A percentile compares a stretch with the other conserved stretches of the same genome.
Evolutionary conservation across 2,113 vertebrate genomes (phyloP).

Genomic region (Triplophysa dalaica): DNA sequence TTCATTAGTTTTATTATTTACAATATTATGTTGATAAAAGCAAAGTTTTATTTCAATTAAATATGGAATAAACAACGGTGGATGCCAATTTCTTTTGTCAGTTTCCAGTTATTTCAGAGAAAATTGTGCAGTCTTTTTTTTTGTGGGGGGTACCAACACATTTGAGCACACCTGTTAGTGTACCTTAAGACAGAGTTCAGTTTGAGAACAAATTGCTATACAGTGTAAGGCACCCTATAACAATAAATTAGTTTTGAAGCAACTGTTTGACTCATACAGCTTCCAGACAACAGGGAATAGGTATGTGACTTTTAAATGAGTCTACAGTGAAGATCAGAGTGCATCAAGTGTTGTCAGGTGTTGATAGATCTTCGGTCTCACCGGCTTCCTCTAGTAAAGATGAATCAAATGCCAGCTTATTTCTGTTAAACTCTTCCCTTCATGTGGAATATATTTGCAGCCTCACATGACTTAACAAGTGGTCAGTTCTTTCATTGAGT

Average conservation of each 20-base stretch:
- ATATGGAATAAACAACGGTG: too few species aligned
- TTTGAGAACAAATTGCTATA: slow-evolving; percentile 8
- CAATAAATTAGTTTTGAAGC: neutral
- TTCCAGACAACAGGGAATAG: neutral
- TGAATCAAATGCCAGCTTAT: slow-evolving; percentile 8
- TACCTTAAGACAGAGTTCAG: neutral
- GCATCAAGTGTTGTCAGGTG: neutral
- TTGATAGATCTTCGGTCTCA: slow-evolving; percentile 2
- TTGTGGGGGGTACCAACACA: too few species aligned
- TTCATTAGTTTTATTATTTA: too few species aligned
- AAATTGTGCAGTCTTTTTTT: too few species aligned
- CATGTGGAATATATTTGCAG: slow-evolving; percentile 11
- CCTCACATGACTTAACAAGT: slow-evolving; percentile 23
- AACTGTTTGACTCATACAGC: neutral
- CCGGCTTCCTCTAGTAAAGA: slow-evolving; percentile 14
- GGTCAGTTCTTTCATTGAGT: neutral
- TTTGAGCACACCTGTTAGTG: neutral
- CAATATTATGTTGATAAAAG: too few species aligned
- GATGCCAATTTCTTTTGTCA: too few species aligned
- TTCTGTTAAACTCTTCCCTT: neutral
- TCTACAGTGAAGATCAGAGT: too few species aligned
- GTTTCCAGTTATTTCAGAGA: too few species aligned
- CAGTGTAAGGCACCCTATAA: neutral
- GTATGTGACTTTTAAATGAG: too few species aligned
- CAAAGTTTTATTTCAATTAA: too few species aligned